Evolutionary conservation across 2,113 vertebrate genomes (phyloP).

Genomic region (Nycticorax nycticorax): DNA sequence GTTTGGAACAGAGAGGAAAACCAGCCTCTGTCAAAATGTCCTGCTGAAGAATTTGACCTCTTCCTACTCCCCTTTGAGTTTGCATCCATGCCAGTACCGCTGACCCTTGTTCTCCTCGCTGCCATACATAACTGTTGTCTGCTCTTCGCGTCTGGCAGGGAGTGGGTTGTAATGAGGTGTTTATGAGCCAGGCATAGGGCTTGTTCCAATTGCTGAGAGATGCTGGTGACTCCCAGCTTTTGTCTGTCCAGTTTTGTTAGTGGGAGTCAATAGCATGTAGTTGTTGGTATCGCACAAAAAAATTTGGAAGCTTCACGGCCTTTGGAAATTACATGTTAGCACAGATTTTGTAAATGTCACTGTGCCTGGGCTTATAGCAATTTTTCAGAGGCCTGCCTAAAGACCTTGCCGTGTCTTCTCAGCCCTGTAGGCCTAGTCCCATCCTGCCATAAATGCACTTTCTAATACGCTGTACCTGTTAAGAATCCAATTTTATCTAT

Average conservation of each 20-base stretch:
- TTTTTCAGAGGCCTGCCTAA: neutral
- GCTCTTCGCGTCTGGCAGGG: neutral
- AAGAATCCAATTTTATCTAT: neutral
- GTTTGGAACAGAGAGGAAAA: neutral
- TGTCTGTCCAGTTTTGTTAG: neutral
- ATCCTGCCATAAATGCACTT: neutral
- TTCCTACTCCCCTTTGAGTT: neutral
- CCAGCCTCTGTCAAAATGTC: neutral
- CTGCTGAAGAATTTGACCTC: neutral
- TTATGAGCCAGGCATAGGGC: neutral
- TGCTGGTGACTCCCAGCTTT: neutral
- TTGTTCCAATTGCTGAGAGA: neutral
- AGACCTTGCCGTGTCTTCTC: neutral
- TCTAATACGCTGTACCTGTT: neutral
- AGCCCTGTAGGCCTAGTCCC: neutral
- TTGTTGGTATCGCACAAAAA: neutral
- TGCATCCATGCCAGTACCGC: fast-evolving
- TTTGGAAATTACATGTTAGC: neutral
- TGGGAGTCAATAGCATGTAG: neutral
- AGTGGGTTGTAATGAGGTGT: slow-evolving; percentile 38
- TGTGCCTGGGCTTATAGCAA: neutral
- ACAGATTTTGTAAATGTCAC: neutral
- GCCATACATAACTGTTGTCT: neutral
- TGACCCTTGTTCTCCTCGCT: neutral
- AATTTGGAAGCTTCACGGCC: neutral